Percentiles rank a stretch among this genome's conserved stretches.
These are phyloP conservation scores for Zapornia atra DNA, from an alignment of 2,113 vertebrate species.

Conservation along the genomic window DNA sequence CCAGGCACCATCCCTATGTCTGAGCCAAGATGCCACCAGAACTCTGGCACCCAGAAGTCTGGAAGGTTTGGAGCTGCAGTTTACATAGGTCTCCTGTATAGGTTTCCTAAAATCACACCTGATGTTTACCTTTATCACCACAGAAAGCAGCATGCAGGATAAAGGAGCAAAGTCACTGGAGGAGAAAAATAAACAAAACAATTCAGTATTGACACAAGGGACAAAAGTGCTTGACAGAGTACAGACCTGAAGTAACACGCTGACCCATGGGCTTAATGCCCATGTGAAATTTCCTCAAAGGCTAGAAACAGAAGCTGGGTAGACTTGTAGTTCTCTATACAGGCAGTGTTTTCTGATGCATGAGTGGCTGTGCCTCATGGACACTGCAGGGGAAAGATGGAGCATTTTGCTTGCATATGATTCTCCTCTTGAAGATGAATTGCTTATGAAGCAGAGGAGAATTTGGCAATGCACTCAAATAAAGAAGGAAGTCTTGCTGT, in stretches of 20 bases:
- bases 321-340: background rate
- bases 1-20: background rate
- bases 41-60: rapidly evolving
- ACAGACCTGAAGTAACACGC: background rate
- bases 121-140: background rate
- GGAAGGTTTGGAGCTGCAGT: background rate
- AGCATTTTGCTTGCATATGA: background rate
- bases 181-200: background rate
- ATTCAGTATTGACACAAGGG: background rate
- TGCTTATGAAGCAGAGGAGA: background rate
- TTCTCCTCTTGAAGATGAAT: background rate
- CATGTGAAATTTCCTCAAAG: background rate
- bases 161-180: background rate
- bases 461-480: background rate
- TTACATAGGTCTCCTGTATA: background rate
- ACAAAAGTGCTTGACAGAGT: background rate
- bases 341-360: background rate
- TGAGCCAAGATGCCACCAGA: background rate
- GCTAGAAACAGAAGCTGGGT: background rate
- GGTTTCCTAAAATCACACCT: background rate
- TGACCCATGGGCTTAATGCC: background rate
- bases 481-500: background rate
- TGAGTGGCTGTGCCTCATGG: background rate
- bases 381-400: rapidly evolving
- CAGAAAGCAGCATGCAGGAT: background rate